phyloP scores from a whole-genome alignment of 2,888 invertebrate species.

The Phragmatobia fuliginosa region DNA sequence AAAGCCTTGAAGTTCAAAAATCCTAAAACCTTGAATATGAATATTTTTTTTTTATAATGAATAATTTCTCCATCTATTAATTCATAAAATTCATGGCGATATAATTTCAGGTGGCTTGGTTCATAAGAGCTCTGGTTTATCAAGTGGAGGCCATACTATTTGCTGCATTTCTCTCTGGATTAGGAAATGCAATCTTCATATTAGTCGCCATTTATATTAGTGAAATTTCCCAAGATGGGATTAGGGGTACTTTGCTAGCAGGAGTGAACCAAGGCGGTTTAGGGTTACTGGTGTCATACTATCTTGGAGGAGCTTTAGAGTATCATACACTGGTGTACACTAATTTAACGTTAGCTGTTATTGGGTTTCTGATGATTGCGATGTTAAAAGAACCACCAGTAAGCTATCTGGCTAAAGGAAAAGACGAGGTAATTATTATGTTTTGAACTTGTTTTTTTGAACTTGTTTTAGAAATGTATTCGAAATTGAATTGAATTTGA shows the following conservation, averaged over 20 bases:
- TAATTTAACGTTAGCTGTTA: conserved; percentile 54
- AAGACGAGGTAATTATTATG: conserved; percentile 71
- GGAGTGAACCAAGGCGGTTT: conserved; percentile 61
- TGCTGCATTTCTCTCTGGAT: conserved; percentile 66
- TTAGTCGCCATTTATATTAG: conserved; percentile 66
- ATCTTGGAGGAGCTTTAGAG: conserved; percentile 64
- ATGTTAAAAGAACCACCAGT: conserved; percentile 69
- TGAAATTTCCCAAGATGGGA: conserved; percentile 72
- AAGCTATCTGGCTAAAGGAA: conserved; percentile 65
- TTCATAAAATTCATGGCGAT: too few species aligned
- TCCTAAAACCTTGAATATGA: too few species aligned
- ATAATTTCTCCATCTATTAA: too few species aligned
- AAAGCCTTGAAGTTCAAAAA: too few species aligned
- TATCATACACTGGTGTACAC: conserved; percentile 66
- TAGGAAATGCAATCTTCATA: conserved; percentile 61
- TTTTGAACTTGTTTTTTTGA: too few species aligned
- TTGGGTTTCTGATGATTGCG: conserved; percentile 51
- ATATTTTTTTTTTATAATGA: too few species aligned
- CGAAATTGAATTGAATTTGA: too few species aligned
- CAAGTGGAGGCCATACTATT: conserved; percentile 65
- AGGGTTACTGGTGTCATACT: conserved; percentile 70
- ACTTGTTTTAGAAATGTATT: too few species aligned
- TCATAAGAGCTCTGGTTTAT: conserved; percentile 53
- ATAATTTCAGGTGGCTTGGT: conserved; percentile 66
- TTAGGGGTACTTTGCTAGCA: conserved; percentile 71